These are phyloP conservation scores for Drosophila silvestris DNA, from an alignment of 2,888 invertebrate species.

Conservation along the genomic window DNA sequence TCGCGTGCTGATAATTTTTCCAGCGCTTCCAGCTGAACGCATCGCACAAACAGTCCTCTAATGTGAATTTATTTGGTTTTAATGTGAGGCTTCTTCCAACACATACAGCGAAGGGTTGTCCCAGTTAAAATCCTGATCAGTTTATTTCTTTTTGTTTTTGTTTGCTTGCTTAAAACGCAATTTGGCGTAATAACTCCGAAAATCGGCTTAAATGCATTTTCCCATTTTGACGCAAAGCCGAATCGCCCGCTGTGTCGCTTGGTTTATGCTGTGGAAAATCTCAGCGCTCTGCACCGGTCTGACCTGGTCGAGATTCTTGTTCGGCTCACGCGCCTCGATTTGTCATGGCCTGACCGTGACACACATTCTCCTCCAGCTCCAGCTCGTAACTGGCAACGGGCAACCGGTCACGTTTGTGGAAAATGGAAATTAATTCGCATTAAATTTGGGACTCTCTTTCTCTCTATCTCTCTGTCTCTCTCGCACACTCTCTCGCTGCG, in stretches of 20 bases:
- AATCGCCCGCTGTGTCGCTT: constrained; percentile 55
- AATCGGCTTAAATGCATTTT: constrained; percentile 65
- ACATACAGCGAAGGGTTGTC: constrained; percentile 24
- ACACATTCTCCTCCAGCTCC: constrained; percentile 51
- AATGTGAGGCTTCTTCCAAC: constrained; percentile 13
- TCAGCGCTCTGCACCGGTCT: not conserved
- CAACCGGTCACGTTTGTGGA: constrained; percentile 57
- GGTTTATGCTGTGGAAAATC: constrained; percentile 45
- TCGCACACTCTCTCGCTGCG: not conserved
- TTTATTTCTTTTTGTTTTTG: not conserved
- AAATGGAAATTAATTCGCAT: constrained; percentile 74
- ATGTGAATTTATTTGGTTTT: constrained; percentile 63
- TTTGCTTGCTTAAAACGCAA: constrained; percentile 45
- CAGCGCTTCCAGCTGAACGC: constrained; percentile 67
- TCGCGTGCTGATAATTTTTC: constrained; percentile 73
- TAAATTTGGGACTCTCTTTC: constrained; percentile 55
- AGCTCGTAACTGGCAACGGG: constrained; percentile 11
- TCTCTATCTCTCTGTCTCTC: constrained; percentile 6
- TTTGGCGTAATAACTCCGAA: constrained; percentile 74
- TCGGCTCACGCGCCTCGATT: constrained; percentile 73
- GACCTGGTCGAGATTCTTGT: constrained; percentile 39
- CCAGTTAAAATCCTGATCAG: not conserved
- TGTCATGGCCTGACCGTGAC: constrained; percentile 74
- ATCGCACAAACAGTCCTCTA: constrained; percentile 41
- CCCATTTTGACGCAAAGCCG: constrained; percentile 25